Base-by-base conservation (phyloP, 2,888 invertebrate species). In the Tachina grossa region DNA sequence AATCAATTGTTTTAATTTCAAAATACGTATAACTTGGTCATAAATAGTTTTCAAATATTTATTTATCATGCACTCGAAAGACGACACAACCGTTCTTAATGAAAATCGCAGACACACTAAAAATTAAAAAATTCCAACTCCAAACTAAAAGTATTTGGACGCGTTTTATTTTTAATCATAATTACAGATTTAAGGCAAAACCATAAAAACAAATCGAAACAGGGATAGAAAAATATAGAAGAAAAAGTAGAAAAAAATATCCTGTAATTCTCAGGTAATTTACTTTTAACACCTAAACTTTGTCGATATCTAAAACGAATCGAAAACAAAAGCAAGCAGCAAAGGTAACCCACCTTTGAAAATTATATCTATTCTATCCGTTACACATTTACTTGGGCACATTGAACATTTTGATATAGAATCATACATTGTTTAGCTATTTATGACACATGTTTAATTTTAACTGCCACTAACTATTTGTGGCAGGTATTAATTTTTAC, bases 41-140 rank as follows among this genome's bases (percentile, higher is more conserved):
- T 31, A 31, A 14, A 1, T 59, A 41, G 10, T 14, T 9, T n/a
- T 16, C 10, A 43, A 16, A 22, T 31, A n/a, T 49, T 49, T 43
- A 66, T 47, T 78, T 43, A 66, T 47, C 71, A 41, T 2, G 10
- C 43, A 49, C 53, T 59, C 51, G 6, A 43, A 49, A 19, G 6
- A 31, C 14, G 41, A 45, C 66, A 74, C 83, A 69, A 84, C 84
- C 81, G 81, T 49, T 81, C 63, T 45, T 41, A 61, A 19, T 66
- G 72, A 77, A 81, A 61, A 77, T 11, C 77, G 55, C 77, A 13
- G 9, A 14, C n/a, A 63, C 74, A 85, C 84, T 85, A 49, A 85
- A 69, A 74, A 55, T 49, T 39, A 47, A 55, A 51, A 49, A 51
- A 45, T 22, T 43, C 0, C 47, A 55, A 55, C 55, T 16, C 31